Conservation (phyloP, 2,888 invertebrate genomes). For the Mythimna pallens region DNA sequence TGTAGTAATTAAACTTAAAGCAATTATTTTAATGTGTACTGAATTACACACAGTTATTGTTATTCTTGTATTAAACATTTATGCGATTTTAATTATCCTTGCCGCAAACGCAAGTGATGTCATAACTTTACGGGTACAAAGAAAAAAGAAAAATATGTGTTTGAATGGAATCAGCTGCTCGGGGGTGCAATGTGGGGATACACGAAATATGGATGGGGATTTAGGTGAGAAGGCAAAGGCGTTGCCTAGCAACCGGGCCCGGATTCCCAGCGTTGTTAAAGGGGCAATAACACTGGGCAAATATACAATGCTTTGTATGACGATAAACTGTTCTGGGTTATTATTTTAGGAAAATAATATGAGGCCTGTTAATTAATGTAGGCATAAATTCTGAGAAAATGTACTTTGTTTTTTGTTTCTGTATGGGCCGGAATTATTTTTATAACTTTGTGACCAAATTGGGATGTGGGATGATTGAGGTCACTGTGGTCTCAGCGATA, state of each 20-base stretch:
- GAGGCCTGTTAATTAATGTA: conserved; percentile 38
- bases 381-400: conserved; percentile 42
- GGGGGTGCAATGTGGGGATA: conserved; percentile 74
- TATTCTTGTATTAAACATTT: conserved; percentile 3
- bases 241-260: conserved; percentile 77
- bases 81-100: conserved; percentile 15
- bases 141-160: conserved; percentile 49
- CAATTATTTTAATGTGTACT: conserved; percentile 43
- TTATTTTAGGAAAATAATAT: conserved; percentile 51
- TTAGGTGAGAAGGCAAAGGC: conserved; percentile 70
- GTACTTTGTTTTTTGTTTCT: conserved; percentile 8
- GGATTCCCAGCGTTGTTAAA: conserved; percentile 58
- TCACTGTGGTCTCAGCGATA: not conserved
- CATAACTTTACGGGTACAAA: conserved; percentile 18
- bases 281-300: conserved; percentile 54
- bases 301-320: conserved; percentile 53
- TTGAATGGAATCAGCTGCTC: conserved; percentile 86
- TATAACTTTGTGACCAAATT: conserved; percentile 3
- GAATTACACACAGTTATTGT: conserved; percentile 25
- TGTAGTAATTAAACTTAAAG: conserved; percentile 43
- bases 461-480: conserved; percentile 23
- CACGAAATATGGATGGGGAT: conserved; percentile 75
- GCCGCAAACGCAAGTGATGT: conserved; percentile 14
- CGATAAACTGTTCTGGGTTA: conserved; percentile 48
- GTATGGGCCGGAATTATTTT: conserved; percentile 17